Percentiles rank a stretch among this genome's conserved stretches.
Conservation (phyloP, 2,797 vertebrate species). For the Phaenicophaeus curvirostris region DNA sequence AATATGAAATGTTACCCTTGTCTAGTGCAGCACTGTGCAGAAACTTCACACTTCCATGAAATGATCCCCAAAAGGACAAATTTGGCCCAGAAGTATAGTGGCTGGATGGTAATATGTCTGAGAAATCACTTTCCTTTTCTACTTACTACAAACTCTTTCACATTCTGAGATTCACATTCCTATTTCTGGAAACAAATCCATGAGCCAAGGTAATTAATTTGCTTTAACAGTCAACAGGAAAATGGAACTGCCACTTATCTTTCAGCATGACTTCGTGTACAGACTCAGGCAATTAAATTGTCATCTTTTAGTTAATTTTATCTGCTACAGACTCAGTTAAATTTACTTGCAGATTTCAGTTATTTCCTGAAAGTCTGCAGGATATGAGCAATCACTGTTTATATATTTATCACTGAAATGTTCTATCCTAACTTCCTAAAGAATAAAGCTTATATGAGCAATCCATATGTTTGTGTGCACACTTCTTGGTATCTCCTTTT, state of each 20-base stretch:
- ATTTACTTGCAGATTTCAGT: slow-evolving; percentile 67
- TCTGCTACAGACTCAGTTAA: slow-evolving; percentile 61
- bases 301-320: slow-evolving; percentile 69
- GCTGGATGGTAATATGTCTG: neutral
- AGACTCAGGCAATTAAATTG: slow-evolving; percentile 64
- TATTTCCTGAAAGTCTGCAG: slow-evolving; percentile 65
- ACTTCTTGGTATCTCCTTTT: neutral
- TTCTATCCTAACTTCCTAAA: slow-evolving; percentile 46
- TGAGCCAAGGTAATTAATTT: slow-evolving; percentile 62
- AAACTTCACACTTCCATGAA: slow-evolving; percentile 1
- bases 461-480: neutral
- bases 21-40: neutral
- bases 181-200: slow-evolving; percentile 53
- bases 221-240: slow-evolving; percentile 67
- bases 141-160: neutral
- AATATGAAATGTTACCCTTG: slow-evolving; percentile 21
- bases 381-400: slow-evolving; percentile 57
- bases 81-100: neutral
- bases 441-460: slow-evolving; percentile 33
- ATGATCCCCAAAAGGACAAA: neutral
- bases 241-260: slow-evolving; percentile 70
- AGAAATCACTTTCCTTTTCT: slow-evolving; percentile 32
- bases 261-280: slow-evolving; percentile 68
- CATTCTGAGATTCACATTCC: slow-evolving; percentile 2
- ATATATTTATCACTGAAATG: slow-evolving; percentile 60